Percentiles rank a stretch among this genome's conserved stretches.
phyloP scores from a whole-genome alignment of 2,888 invertebrate species.

The Amblyteles armatorius region DNA sequence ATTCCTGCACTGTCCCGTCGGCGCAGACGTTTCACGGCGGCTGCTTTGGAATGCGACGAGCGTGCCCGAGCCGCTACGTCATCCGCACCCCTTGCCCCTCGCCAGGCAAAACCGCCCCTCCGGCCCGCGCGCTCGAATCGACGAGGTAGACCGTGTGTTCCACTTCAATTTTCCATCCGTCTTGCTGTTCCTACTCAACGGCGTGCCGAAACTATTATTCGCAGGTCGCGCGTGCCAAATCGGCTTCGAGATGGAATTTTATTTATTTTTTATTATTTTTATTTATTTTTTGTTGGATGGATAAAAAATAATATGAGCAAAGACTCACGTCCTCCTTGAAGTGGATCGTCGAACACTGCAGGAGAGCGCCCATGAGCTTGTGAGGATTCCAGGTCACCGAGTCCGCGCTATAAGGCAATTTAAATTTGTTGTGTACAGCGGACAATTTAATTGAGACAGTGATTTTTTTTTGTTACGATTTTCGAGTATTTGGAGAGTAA shows the following conservation, averaged over 20 bases:
- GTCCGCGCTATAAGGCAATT: constrained; percentile 90
- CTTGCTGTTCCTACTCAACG: constrained; percentile 12
- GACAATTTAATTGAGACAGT: neutral
- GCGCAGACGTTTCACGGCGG: constrained; percentile 67
- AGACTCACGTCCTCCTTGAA: constrained; percentile 96
- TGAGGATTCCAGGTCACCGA: constrained; percentile 99
- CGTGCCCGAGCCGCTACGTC: constrained; percentile 56
- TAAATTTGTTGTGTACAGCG: constrained; percentile 19
- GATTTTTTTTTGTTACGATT: neutral
- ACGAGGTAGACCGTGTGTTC: constrained; percentile 16
- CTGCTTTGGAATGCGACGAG: constrained; percentile 77
- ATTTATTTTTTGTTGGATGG: constrained; percentile 1
- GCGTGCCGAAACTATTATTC: constrained; percentile 3
- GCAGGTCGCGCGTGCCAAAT: constrained; percentile 25
- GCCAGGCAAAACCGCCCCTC: constrained; percentile 9
- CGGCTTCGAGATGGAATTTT: constrained; percentile 47
- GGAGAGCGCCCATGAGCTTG: constrained; percentile 98
- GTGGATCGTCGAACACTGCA: constrained; percentile 99
- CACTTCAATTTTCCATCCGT: constrained; percentile 52
- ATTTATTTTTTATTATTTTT: constrained; percentile 5
- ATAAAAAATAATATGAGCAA: neutral
- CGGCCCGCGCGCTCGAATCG: constrained; percentile 14
- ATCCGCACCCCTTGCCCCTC: constrained; percentile 63
- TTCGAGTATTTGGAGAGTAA: neutral
- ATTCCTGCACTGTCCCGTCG: constrained; percentile 85